Conservation (phyloP, 2,113 vertebrate genomes). For the Malurus alboscapulatus region DNA sequence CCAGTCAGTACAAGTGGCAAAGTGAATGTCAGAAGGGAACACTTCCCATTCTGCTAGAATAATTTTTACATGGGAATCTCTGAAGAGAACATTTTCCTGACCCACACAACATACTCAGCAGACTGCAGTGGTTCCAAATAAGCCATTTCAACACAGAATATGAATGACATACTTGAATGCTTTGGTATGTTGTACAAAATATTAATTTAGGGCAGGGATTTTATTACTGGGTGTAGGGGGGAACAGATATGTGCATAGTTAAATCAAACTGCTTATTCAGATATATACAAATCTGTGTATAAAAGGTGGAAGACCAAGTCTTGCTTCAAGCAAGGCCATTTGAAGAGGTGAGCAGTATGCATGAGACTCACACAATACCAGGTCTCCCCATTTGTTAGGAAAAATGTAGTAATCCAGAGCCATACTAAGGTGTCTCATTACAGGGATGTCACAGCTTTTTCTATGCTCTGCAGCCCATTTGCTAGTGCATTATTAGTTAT, state of each 20-base stretch:
- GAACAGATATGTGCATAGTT: background rate
- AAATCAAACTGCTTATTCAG: constrained; percentile 1
- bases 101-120: accelerated
- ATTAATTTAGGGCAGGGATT: background rate
- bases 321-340: background rate
- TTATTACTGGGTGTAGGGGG: no score
- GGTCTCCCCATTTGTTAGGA: background rate
- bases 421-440: background rate
- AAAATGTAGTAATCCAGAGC: background rate
- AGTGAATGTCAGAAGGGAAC: background rate
- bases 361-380: background rate
- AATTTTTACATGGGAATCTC: background rate
- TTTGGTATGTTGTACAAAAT: constrained; percentile 33
- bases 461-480: background rate
- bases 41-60: background rate
- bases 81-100: background rate
- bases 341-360: background rate
- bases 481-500: background rate
- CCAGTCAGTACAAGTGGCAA: background rate
- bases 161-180: constrained; percentile 24
- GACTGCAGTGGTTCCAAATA: background rate
- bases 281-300: background rate
- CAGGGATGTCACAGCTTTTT: background rate
- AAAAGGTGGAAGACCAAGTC: background rate
- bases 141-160: background rate